Evolutionary conservation across 2,113 vertebrate species (phyloP), one percentile per base, ranked within the genome.

Genomic region (Calyptommatus sinebrachiatus): DNA sequence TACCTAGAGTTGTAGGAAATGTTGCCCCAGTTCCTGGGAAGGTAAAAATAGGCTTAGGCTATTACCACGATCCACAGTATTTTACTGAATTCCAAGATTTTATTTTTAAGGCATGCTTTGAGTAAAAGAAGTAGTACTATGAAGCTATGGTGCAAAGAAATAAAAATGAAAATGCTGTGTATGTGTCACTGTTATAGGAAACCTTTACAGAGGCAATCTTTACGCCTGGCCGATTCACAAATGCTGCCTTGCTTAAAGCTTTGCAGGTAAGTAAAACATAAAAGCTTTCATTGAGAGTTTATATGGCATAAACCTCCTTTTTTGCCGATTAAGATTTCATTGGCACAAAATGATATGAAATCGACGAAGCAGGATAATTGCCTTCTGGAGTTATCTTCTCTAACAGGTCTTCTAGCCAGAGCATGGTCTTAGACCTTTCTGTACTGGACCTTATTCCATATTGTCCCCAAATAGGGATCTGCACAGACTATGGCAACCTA

Each of bases 151-250:
- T 68, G 57, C 9, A 81, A 74, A 5, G 24, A n/a, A 45, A 28
- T 69, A 69, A 53, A 35, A 69, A 35, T 50, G 48, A 24, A 53
- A 14, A 9, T 71, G 31, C 31, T 22, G 16, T 65, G 1, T n/a
- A 21, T 20, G 22, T 79, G 6, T 50, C 31, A 78, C 20, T 91
- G 76, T 79, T 50, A 65, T 85, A 99, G 98, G 98, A 99, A 84
- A 93, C 95, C 0, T 99, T 98, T 82, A 89, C 97, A 84, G 96
- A 97, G 1, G 93, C 92, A 66, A 94, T 99, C 8, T 99, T 99
- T 88, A 95, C 87, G 41, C 97, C 97, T 0, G 94, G 97, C 7
- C 93, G 82, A 1, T 99, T 99, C 89, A 92, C 94, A 3, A 95
- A 94, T 22, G 94, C 95, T 5, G 96, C 98, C 61, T 94, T 99